Evolutionary conservation across 2,888 invertebrate species (phyloP).

Genomic region (Leptopterna dolabrata): DNA sequence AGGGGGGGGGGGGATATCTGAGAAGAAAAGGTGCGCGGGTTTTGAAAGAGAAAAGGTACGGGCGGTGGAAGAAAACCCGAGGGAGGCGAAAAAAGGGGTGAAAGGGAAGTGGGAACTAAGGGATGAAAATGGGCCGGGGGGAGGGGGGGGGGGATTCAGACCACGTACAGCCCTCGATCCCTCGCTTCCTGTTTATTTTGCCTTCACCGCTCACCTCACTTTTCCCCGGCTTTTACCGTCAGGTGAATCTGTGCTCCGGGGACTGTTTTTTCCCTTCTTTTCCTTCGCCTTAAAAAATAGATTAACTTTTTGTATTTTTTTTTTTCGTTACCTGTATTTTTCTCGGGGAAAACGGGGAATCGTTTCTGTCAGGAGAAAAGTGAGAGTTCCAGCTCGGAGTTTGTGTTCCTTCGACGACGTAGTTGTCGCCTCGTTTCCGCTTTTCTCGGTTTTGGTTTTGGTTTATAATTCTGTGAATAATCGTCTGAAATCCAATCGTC

Average conservation of each 20-base stretch:
- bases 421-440: no score
- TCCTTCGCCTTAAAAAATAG: not conserved
- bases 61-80: not conserved
- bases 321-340: not conserved
- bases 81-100: not conserved
- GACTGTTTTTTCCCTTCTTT: not conserved
- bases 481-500: no score
- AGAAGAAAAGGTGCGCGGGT: not conserved
- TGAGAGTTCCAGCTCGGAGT: no score
- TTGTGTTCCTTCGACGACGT: no score
- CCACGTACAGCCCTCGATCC: slow-evolving; percentile 20
- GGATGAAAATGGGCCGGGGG: not conserved
- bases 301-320: not conserved
- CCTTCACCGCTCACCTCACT: slow-evolving; percentile 16
- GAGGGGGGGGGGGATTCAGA: not conserved
- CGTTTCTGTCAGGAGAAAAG: not conserved
- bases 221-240: slow-evolving; percentile 3
- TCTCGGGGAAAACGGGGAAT: not conserved
- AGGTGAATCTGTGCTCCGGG: not conserved
- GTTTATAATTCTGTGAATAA: no score
- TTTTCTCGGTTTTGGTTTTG: no score
- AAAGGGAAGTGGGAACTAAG: not conserved
- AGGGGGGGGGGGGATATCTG: not conserved
- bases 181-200: slow-evolving; percentile 14
- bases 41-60: not conserved